Percentiles rank a stretch among this genome's conserved stretches.
Conservation (phyloP, 2,888 invertebrate genomes). For the Fabriciana adippe region DNA sequence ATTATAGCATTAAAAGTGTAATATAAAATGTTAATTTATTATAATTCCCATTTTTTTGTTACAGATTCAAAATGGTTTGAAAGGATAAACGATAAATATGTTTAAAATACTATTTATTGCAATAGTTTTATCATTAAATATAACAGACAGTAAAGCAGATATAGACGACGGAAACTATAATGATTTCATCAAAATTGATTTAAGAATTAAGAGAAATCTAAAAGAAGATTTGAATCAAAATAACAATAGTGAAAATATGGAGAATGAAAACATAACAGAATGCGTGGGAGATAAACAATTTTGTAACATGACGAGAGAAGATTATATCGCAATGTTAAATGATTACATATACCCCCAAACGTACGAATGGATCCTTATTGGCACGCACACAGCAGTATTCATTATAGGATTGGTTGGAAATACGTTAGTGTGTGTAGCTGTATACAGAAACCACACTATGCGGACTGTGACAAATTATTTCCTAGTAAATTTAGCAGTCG, state of each 20-base stretch:
- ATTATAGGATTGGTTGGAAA: conserved; percentile 92
- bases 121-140: not conserved
- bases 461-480: conserved; percentile 96
- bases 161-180: not conserved
- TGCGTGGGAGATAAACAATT: conserved; percentile 71
- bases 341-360: conserved; percentile 86
- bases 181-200: not conserved
- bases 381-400: conserved; percentile 88
- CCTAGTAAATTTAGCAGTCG: conserved; percentile 93
- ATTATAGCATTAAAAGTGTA: too few species aligned
- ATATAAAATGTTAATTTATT: too few species aligned
- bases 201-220: conserved; percentile 1
- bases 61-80: conserved; percentile 12
- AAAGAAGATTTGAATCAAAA: not conserved
- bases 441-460: conserved; percentile 93
- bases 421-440: conserved; percentile 92
- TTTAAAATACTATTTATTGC: conserved; percentile 1
- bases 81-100: not conserved
- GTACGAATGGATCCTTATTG: conserved; percentile 90
- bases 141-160: conserved; percentile 3
- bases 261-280: conserved; percentile 44
- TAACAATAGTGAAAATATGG: not conserved
- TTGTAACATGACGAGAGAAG: conserved; percentile 79
- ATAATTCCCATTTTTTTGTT: conserved; percentile 2
- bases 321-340: conserved; percentile 83